Evolutionary conservation across 2,888 invertebrate genomes (phyloP), one percentile per base, ranked within the genome.

Genomic region (Drosophila pseudotalamancana): DNA sequence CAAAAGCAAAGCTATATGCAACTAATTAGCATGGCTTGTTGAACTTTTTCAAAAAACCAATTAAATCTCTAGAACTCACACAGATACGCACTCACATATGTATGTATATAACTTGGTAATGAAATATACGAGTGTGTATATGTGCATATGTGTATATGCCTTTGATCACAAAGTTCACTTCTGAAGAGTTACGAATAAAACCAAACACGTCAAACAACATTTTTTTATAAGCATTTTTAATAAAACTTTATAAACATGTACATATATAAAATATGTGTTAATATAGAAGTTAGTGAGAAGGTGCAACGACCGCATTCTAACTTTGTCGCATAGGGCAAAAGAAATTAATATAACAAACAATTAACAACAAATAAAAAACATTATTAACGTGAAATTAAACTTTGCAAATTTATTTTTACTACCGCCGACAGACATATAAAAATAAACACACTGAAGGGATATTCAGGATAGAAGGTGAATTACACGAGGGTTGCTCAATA

Each of bases 31-130:
- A 87, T 82, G 85, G 87, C 72, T 79, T 87, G 87, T 77, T 87
- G 72, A 84, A 73, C 86, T 87, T 87, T 84, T 86, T 87, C 73
- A 85, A 87, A 87, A 87, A 87, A 83, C 80, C 84, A 84, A 84
- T 87, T 87, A 82, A 80, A 70, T 77, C 72, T 68, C 62, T 68
- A 62, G 60, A 71, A 40, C 56, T 45, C 32, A 46, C 56, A 59
- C 31, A 65, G 29, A 61, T 54, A 61, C 18, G 19, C 18, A 54
- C 35, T 39, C 31, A 46, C 34, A 32, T 25, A 32, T 31, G 27
- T 5, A 18, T 3, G 21, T 21, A 32, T 21, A 60, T 37, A 55
- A 65, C 57, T 73, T 80, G 70, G 63, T 76, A 82, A 79, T 79
- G 79, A 72, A 77, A 63, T 56, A 50, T 6, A 12, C 43, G 19